These are phyloP conservation scores for Silurus glanis DNA, from an alignment of 2,113 vertebrate genomes.

Conservation along the genomic window DNA sequence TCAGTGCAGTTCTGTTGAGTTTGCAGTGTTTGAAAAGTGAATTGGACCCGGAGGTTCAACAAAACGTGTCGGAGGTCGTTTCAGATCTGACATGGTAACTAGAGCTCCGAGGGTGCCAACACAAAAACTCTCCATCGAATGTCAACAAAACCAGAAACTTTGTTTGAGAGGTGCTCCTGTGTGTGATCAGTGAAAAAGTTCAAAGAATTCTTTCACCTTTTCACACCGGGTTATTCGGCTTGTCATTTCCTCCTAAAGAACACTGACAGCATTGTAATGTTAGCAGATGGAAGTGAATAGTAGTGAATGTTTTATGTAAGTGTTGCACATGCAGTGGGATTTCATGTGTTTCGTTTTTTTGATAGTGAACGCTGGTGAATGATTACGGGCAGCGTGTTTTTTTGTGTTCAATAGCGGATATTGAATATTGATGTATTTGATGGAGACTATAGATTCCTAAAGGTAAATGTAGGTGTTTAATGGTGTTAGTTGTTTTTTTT, in stretches of 20 bases:
- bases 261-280: not conserved
- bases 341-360: not conserved
- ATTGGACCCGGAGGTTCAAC: not conserved
- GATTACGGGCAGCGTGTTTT: not conserved
- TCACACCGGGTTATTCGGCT: not conserved
- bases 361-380: not conserved
- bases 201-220: not conserved
- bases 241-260: not conserved
- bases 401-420: too few species aligned
- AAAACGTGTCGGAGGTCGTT: not conserved
- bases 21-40: not conserved
- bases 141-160: not conserved
- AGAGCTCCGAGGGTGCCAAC: not conserved
- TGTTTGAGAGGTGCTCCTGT: not conserved
- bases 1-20: not conserved
- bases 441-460: too few species aligned
- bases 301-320: not conserved
- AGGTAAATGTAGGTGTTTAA: too few species aligned
- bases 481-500: too few species aligned
- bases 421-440: too few species aligned
- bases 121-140: not conserved
- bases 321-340: not conserved
- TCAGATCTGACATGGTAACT: conserved; percentile 8
- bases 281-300: too few species aligned
- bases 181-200: not conserved